phyloP scores from a whole-genome alignment of 2,888 invertebrate genomes.

The Aplocera efformata region DNA sequence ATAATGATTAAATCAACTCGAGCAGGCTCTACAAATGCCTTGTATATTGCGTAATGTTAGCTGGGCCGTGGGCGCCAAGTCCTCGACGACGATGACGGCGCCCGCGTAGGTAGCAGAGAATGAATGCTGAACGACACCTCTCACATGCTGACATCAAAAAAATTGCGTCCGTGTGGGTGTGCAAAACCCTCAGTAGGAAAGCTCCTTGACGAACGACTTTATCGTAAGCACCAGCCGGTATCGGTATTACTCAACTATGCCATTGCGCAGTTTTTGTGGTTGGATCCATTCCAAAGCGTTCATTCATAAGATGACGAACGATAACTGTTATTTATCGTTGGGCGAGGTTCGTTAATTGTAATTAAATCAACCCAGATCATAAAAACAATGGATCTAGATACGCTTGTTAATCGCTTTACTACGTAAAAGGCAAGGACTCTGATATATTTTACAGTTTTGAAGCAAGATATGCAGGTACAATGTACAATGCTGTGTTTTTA shows the following conservation, averaged over 20 bases:
- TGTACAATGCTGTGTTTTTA: too few species aligned
- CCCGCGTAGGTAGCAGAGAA: conserved; percentile 55
- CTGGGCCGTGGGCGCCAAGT: conserved; percentile 53
- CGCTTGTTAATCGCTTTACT: conserved; percentile 8
- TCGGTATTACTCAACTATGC: conserved; percentile 47
- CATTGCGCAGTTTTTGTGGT: conserved; percentile 40
- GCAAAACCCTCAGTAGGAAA: conserved; percentile 47
- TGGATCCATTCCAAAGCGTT: conserved; percentile 34
- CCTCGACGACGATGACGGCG: conserved; percentile 43
- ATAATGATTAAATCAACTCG: conserved; percentile 8
- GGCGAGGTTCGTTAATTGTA: conserved; percentile 16
- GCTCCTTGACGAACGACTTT: conserved; percentile 53
- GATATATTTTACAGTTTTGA: conserved; percentile 10
- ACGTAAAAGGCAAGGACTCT: conserved; percentile 13
- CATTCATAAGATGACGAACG: conserved; percentile 35
- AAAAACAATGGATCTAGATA: conserved; percentile 19
- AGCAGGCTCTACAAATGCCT: conserved; percentile 30
- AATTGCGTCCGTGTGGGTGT: conserved; percentile 54
- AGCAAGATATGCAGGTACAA: background rate
- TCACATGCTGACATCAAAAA: conserved; percentile 49
- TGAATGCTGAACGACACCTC: conserved; percentile 28
- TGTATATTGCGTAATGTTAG: conserved; percentile 33
- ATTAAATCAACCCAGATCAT: conserved; percentile 18
- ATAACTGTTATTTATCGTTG: conserved; percentile 18
- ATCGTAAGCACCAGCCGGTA: conserved; percentile 35